phyloP scores from a whole-genome alignment of 1,140 invertebrate species.

The Physella acuta region DNA sequence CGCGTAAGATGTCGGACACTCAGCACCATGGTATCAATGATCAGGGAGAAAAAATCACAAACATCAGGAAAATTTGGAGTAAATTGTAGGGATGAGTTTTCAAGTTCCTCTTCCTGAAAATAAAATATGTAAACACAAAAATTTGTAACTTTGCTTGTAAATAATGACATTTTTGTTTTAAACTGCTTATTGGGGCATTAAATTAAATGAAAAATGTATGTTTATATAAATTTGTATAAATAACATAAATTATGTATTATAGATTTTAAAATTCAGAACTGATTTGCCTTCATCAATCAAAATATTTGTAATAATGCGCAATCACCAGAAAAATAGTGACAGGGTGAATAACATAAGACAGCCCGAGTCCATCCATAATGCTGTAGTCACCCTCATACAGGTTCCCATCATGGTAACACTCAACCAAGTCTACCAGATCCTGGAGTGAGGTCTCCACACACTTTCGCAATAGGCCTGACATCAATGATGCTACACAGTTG shows the following conservation, averaged over 20 bases:
- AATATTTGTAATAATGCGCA: too few species aligned
- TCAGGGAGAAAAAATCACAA: constrained; percentile 49
- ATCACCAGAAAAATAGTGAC: constrained; percentile 55
- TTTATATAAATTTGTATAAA: too few species aligned
- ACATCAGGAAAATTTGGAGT: constrained; percentile 51
- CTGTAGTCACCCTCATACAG: constrained; percentile 47
- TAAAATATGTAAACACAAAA: too few species aligned
- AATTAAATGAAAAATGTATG: too few species aligned
- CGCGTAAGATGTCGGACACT: constrained; percentile 49
- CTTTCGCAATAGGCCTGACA: constrained; percentile 75
- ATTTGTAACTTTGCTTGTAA: too few species aligned
- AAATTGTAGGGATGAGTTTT: constrained; percentile 45
- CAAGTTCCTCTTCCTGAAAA: constrained; percentile 45
- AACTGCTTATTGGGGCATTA: too few species aligned
- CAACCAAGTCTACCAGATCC: constrained; percentile 72
- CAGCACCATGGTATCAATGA: constrained; percentile 55
- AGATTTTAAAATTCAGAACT: too few species aligned
- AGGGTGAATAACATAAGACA: constrained; percentile 44
- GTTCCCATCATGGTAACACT: constrained; percentile 64
- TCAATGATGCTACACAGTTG: constrained; percentile 70
- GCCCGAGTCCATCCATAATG: constrained; percentile 46
- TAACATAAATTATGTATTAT: too few species aligned
- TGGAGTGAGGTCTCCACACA: constrained; percentile 75
- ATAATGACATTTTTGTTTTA: too few species aligned
- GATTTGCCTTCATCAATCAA: too few species aligned